Evolutionary conservation across 2,113 vertebrate species (phyloP).

Genomic region (Castor canadensis): DNA sequence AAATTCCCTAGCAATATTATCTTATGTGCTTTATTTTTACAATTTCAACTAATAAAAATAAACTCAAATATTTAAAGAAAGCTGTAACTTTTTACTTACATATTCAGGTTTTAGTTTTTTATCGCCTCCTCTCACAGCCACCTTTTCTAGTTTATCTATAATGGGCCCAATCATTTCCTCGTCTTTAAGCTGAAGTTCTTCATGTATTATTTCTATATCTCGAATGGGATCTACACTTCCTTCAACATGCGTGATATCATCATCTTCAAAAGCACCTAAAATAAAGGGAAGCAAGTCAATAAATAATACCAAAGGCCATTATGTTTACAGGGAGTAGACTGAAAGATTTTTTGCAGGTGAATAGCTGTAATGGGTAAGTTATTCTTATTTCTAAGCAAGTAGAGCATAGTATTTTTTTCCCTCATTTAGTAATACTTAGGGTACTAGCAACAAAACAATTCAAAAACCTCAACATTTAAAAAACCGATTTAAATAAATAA

Average conservation of each 20-base stretch:
- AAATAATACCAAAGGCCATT: slow-evolving; percentile 40
- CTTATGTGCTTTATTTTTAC: slow-evolving; percentile 56
- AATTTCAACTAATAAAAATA: slow-evolving; percentile 26
- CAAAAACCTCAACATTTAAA: slow-evolving; percentile 55
- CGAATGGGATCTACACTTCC: slow-evolving; percentile 96
- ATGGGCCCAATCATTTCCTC: slow-evolving; percentile 93
- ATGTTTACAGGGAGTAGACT: not conserved
- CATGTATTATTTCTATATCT: slow-evolving; percentile 95
- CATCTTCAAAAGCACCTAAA: slow-evolving; percentile 96
- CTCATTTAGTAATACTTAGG: not conserved
- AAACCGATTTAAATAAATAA: slow-evolving; percentile 60
- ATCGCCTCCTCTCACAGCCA: slow-evolving; percentile 93
- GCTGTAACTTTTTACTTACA: slow-evolving; percentile 88
- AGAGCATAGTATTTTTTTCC: not conserved
- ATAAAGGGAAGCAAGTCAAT: slow-evolving; percentile 70
- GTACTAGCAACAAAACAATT: slow-evolving; percentile 22
- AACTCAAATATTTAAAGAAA: not conserved
- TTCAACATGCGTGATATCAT: slow-evolving; percentile 98
- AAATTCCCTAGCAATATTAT: slow-evolving; percentile 82
- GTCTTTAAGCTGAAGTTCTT: slow-evolving; percentile 96
- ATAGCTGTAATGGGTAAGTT: slow-evolving; percentile 22
- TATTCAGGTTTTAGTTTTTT: slow-evolving; percentile 97
- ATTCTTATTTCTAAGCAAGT: slow-evolving; percentile 42
- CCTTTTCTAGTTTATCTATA: slow-evolving; percentile 97
- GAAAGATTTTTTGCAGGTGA: slow-evolving; percentile 19